Percentiles rank a stretch among this genome's conserved stretches.
phyloP scores from a whole-genome alignment of 2,797 vertebrate genomes.

The Percopsis omiscomaycus region DNA sequence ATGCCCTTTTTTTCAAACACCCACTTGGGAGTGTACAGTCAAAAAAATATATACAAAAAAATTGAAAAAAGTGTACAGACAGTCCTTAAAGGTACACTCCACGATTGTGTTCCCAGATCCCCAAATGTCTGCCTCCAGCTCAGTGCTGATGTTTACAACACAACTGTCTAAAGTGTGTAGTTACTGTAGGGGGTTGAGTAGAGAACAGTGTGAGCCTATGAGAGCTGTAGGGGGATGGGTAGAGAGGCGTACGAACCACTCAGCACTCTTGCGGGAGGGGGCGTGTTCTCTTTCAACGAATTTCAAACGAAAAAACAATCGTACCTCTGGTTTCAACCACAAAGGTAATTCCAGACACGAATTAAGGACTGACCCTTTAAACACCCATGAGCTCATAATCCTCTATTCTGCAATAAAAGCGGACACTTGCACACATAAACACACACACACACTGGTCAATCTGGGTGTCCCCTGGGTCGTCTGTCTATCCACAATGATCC shows the following conservation, averaged over 20 bases:
- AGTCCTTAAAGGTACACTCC: no score
- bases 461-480: slow-evolving; percentile 53
- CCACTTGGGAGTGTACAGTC: slow-evolving; percentile 55
- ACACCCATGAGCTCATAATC: slow-evolving; percentile 40
- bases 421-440: slow-evolving; percentile 14
- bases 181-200: no score
- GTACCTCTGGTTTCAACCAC: slow-evolving; percentile 11
- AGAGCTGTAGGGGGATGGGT: no score
- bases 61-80: not conserved
- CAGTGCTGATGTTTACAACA: no score
- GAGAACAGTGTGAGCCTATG: no score
- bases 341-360: slow-evolving; percentile 46
- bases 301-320: no score
- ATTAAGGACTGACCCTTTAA: slow-evolving; percentile 30
- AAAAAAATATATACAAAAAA: slow-evolving; percentile 27
- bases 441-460: slow-evolving; percentile 24
- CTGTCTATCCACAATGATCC: slow-evolving; percentile 63
- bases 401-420: slow-evolving; percentile 53
- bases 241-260: no score
- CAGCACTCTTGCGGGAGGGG: no score
- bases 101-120: no score
- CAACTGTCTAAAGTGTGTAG: no score
- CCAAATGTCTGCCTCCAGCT: no score
- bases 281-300: no score
- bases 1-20: slow-evolving; percentile 55